A percentile compares a stretch with the other conserved stretches of the same genome.
Conservation (phyloP, 2,888 invertebrate genomes). For the Antitype chi region DNA sequence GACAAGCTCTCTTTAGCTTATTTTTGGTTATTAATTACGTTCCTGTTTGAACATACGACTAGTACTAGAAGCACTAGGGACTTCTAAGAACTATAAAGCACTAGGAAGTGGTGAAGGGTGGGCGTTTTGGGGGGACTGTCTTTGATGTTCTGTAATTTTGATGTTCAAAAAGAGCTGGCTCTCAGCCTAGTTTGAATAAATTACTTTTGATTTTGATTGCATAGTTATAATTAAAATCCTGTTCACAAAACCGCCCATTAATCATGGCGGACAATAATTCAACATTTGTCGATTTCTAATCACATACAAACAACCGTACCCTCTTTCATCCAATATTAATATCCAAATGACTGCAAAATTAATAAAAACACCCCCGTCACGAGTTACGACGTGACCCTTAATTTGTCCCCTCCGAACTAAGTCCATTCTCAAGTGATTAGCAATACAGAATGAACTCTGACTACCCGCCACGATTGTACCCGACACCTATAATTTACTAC, state of each 20-base stretch:
- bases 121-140: too few species aligned
- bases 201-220: neutral
- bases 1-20: neutral
- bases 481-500: conserved; percentile 82
- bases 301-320: conserved; percentile 63
- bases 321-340: conserved; percentile 66
- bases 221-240: conserved; percentile 6
- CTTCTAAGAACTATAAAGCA: too few species aligned
- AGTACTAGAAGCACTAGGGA: too few species aligned
- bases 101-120: too few species aligned
- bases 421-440: conserved; percentile 80
- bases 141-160: too few species aligned
- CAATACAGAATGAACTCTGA: conserved; percentile 77
- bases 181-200: too few species aligned
- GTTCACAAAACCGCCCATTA: conserved; percentile 26
- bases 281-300: conserved; percentile 67
- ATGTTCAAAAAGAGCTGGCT: too few species aligned
- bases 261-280: conserved; percentile 40
- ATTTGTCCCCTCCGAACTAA: conserved; percentile 66
- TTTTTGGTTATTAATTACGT: neutral
- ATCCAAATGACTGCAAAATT: conserved; percentile 75
- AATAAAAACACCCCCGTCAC: conserved; percentile 81
- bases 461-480: conserved; percentile 80
- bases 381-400: conserved; percentile 71
- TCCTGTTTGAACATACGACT: neutral